These are phyloP conservation scores for Nannoperca obscura DNA, from an alignment of 2,797 vertebrate species.

Conservation along the genomic window DNA sequence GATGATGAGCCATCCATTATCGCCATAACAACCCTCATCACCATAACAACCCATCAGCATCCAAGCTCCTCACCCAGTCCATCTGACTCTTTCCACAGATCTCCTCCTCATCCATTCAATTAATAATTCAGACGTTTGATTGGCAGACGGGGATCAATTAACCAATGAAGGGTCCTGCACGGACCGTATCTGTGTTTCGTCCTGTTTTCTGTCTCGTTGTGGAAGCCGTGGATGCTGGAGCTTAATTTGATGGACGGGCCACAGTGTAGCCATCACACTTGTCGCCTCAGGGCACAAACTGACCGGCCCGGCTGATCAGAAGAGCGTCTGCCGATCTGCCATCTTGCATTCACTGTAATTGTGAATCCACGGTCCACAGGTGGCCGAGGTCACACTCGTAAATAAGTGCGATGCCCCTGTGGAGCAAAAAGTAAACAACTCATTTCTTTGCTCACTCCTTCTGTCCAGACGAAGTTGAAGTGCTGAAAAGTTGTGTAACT, in stretches of 20 bases:
- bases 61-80: conserved; percentile 40
- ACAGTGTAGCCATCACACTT: conserved; percentile 26
- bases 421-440: conserved; percentile 42
- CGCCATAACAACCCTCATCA: conserved; percentile 54
- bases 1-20: conserved; percentile 59
- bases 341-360: conserved; percentile 69
- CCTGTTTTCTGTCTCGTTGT: background rate
- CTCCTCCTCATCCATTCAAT: conserved; percentile 46
- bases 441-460: conserved; percentile 41
- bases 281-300: conserved; percentile 68
- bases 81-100: conserved; percentile 4
- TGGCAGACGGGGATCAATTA: conserved; percentile 68
- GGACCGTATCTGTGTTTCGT: background rate
- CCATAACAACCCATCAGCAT: conserved; percentile 64
- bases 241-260: conserved; percentile 61
- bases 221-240: background rate
- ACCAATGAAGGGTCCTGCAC: conserved; percentile 39
- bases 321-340: conserved; percentile 21
- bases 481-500: conserved; percentile 21
- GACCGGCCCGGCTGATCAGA: conserved; percentile 27
- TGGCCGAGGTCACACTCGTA: conserved; percentile 43
- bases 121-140: conserved; percentile 68
- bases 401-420: conserved; percentile 1
- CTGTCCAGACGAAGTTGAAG: conserved; percentile 25
- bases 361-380: conserved; percentile 33